Conservation (phyloP, 2,797 vertebrate genomes). For the Cyclopterus lumpus region DNA sequence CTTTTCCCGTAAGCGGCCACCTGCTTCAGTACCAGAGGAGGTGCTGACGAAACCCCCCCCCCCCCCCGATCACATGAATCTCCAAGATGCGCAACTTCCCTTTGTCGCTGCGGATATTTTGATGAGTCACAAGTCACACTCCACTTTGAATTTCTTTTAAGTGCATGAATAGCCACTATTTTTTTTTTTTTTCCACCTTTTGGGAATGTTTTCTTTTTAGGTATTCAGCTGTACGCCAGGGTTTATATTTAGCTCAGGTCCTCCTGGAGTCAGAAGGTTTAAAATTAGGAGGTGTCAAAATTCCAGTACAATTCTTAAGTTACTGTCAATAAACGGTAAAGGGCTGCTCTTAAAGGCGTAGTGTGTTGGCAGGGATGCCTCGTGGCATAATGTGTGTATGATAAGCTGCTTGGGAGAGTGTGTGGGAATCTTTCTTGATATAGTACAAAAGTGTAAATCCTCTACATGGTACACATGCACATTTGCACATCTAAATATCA, state of each 20-base stretch:
- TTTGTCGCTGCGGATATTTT: conserved; percentile 50
- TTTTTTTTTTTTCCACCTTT: no score
- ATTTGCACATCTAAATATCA: conserved; percentile 61
- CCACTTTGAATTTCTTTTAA: conserved; percentile 62
- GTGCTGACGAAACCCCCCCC: conserved; percentile 42
- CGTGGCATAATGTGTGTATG: conserved; percentile 59
- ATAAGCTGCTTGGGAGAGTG: conserved; percentile 59
- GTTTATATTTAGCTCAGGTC: conserved; percentile 81
- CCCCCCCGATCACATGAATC: conserved; percentile 41
- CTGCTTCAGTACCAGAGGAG: conserved; percentile 25
- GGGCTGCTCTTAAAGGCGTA: conserved; percentile 76
- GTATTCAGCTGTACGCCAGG: conserved; percentile 77
- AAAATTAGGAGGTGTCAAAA: conserved; percentile 87
- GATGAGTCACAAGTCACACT: conserved; percentile 63
- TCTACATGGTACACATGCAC: conserved; percentile 34
- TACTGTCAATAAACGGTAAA: conserved; percentile 83
- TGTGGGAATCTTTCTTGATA: conserved; percentile 44
- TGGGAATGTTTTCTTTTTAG: conserved; percentile 80
- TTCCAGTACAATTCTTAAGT: conserved; percentile 84
- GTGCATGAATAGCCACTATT: conserved; percentile 79
- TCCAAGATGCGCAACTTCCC: conserved; percentile 17
- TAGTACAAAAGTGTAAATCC: conserved; percentile 71
- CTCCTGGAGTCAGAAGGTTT: conserved; percentile 81
- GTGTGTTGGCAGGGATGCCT: conserved; percentile 43
- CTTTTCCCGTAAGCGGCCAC: conserved; percentile 33